Conservation (phyloP, 2,888 invertebrate genomes). For the Sialis lutaria region DNA sequence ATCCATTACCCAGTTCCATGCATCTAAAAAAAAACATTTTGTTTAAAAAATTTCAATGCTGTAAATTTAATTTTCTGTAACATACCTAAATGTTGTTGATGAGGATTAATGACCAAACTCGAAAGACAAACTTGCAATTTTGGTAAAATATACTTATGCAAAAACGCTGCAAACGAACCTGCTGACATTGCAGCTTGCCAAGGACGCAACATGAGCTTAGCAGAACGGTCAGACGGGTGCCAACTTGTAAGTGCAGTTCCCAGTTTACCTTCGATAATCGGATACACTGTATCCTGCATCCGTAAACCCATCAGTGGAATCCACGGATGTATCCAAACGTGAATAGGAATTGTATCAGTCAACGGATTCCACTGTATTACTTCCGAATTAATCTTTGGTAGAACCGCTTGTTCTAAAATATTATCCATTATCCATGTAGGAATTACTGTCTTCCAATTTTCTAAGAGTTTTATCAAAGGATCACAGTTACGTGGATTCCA, state of each 20-base stretch:
- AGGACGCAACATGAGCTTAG: conserved; percentile 76
- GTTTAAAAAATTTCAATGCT: no score
- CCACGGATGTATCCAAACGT: conserved; percentile 97
- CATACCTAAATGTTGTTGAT: conserved; percentile 48
- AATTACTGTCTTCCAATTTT: conserved; percentile 62
- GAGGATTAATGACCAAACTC: conserved; percentile 48
- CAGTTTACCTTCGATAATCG: conserved; percentile 80
- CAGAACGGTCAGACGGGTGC: conserved; percentile 91
- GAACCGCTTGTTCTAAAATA: conserved; percentile 62
- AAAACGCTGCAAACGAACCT: conserved; percentile 60
- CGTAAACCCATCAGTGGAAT: conserved; percentile 42
- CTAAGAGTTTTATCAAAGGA: conserved; percentile 59
- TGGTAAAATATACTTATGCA: conserved; percentile 75
- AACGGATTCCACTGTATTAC: conserved; percentile 91
- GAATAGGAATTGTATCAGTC: conserved; percentile 86
- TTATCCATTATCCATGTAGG: conserved; percentile 74
- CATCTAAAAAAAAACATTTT: conserved; percentile 35
- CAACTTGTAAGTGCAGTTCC: conserved; percentile 78
- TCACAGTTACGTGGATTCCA: conserved; percentile 77
- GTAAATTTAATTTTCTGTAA: neutral
- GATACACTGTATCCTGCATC: conserved; percentile 52
- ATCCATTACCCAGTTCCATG: conserved; percentile 88
- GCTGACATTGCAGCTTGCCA: conserved; percentile 54
- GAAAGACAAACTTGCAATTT: conserved; percentile 60
- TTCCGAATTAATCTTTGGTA: conserved; percentile 55